These are phyloP conservation scores for Tringa solitaria DNA, from an alignment of 2,113 vertebrate genomes.

Conservation along the genomic window DNA sequence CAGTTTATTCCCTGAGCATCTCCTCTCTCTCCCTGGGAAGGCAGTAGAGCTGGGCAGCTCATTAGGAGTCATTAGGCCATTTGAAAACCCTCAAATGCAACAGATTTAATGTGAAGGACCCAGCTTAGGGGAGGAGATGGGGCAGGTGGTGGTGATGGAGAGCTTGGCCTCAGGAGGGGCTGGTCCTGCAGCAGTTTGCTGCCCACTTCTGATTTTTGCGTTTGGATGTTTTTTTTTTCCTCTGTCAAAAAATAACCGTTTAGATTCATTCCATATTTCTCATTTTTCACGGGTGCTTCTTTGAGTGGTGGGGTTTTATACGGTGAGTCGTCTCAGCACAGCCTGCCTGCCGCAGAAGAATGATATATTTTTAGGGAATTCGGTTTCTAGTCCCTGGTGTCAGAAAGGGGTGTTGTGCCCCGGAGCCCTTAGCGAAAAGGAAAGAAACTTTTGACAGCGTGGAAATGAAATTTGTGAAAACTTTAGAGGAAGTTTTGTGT, in stretches of 20 bases:
- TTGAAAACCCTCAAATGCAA: not conserved
- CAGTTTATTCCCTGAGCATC: not conserved
- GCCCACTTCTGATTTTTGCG: not conserved
- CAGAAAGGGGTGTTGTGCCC: not conserved
- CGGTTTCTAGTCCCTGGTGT: not conserved
- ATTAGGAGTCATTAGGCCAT: not conserved
- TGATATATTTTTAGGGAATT: not conserved
- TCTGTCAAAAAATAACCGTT: not conserved
- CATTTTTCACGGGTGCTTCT: not conserved
- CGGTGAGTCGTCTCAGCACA: not conserved
- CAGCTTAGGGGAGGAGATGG: not conserved
- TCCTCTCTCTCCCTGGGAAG: not conserved
- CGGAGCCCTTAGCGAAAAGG: not conserved
- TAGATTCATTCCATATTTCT: not conserved
- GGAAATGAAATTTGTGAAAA: not conserved
- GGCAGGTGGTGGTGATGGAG: not conserved
- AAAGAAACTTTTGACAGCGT: not conserved
- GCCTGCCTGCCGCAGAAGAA: not conserved
- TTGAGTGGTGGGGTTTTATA: not conserved
- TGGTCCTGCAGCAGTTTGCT: not conserved
- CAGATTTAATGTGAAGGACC: not conserved
- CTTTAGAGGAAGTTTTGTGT: not conserved
- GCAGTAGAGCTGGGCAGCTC: too few species aligned
- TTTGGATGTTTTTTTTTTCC: not conserved
- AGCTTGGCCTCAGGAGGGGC: accelerated